These are phyloP conservation scores for Tetramorium bicarinatum DNA, from an alignment of 2,888 invertebrate species.

Conservation along the genomic window DNA sequence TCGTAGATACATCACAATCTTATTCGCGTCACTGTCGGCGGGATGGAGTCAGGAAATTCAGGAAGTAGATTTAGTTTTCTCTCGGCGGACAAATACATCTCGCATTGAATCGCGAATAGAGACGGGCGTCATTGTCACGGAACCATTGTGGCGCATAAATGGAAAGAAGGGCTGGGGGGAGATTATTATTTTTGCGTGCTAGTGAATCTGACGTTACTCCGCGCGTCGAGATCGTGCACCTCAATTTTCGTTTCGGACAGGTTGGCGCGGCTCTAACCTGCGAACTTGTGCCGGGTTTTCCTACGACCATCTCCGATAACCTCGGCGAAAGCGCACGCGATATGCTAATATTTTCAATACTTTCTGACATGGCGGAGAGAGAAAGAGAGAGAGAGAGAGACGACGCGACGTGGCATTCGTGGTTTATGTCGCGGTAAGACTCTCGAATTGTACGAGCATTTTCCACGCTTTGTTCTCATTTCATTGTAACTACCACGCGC, in stretches of 20 bases:
- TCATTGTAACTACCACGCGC: slow-evolving; percentile 22
- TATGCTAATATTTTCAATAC: slow-evolving; percentile 75
- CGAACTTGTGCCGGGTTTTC: slow-evolving; percentile 37
- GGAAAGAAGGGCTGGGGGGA: too few relatives aligned
- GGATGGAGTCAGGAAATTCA: not conserved
- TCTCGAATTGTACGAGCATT: slow-evolving; percentile 41
- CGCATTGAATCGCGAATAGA: slow-evolving; percentile 1
- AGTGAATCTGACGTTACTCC: not conserved
- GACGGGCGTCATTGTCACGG: slow-evolving; percentile 5
- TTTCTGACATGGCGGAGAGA: slow-evolving; percentile 43
- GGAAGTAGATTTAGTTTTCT: not conserved
- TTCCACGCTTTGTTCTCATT: slow-evolving; percentile 48
- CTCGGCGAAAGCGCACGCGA: slow-evolving; percentile 74
- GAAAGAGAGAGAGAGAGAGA: not conserved
- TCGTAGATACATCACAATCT: not conserved
- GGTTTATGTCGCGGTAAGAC: slow-evolving; percentile 26
- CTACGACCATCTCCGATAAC: slow-evolving; percentile 67
- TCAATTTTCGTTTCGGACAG: not conserved
- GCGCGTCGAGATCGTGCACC: not conserved
- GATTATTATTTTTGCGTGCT: not conserved
- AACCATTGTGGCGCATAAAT: not conserved
- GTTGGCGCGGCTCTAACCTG: not conserved
- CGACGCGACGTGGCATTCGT: not conserved
- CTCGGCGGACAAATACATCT: not conserved
- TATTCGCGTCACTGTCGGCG: not conserved